Conservation (phyloP, 2,797 vertebrate genomes). For the Zenarchopterus dispar region DNA sequence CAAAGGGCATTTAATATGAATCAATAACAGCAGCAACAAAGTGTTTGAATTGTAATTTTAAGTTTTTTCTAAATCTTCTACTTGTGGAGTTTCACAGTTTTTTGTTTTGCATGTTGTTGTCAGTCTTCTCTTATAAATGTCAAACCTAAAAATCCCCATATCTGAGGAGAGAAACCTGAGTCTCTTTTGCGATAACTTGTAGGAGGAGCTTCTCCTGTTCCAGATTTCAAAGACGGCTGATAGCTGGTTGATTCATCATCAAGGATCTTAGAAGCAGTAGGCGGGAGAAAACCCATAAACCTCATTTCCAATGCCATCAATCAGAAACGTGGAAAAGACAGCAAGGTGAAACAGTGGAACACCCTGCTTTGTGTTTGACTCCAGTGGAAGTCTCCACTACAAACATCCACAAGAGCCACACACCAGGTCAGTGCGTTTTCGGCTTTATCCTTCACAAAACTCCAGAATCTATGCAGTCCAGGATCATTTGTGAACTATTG, state of each 20-base stretch:
- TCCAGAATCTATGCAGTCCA: constrained; percentile 47
- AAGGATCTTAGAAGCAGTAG: constrained; percentile 10
- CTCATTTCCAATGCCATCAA: constrained; percentile 41
- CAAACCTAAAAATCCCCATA: constrained; percentile 9
- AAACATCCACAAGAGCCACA: constrained; percentile 21
- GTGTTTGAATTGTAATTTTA: no score
- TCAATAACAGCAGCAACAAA: no score
- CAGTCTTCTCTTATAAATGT: background rate
- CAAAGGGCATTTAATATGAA: no score
- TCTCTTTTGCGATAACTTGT: constrained; percentile 15
- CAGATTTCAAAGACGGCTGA: constrained; percentile 19
- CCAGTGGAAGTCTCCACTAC: constrained; percentile 15
- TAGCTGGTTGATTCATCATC: constrained; percentile 32
- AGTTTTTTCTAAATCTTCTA: no score
- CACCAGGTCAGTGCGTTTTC: constrained; percentile 11
- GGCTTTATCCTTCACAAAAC: constrained; percentile 30
- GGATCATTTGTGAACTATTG: constrained; percentile 61
- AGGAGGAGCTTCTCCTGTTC: constrained; percentile 9
- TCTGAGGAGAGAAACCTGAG: background rate
- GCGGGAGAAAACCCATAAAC: constrained; percentile 1
- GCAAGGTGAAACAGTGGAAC: constrained; percentile 17
- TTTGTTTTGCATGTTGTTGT: no score
- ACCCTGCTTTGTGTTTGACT: constrained; percentile 7
- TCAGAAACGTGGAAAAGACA: constrained; percentile 18
- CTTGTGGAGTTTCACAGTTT: no score